These are phyloP conservation scores for Cryptosula pallasiana DNA, from an alignment of 2,888 invertebrate species.

Conservation along the genomic window DNA sequence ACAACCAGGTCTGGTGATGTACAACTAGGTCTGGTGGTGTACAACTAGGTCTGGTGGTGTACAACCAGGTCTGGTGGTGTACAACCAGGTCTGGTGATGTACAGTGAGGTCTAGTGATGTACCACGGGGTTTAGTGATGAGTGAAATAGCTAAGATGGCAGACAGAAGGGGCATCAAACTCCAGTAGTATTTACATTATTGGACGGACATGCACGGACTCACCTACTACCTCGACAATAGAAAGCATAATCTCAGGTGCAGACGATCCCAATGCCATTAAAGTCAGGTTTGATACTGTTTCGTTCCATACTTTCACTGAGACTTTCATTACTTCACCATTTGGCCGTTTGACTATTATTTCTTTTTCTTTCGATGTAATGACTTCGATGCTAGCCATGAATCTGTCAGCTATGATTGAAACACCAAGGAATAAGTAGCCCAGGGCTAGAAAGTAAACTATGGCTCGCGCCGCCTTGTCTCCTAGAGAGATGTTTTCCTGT, in stretches of 20 bases:
- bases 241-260: conserved; percentile 89
- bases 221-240: conserved; percentile 78
- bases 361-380: conserved; percentile 90
- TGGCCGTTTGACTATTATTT: conserved; percentile 78
- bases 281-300: conserved; percentile 92
- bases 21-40: too few species aligned
- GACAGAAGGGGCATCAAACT: too few species aligned
- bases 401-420: conserved; percentile 91
- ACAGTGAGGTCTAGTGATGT: too few species aligned
- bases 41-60: too few species aligned
- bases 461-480: conserved; percentile 75
- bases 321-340: conserved; percentile 79
- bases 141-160: too few species aligned
- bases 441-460: conserved; percentile 77
- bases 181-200: too few species aligned
- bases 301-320: conserved; percentile 86
- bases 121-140: too few species aligned
- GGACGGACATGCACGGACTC: too few species aligned
- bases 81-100: too few species aligned
- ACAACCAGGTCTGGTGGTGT: too few species aligned
- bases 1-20: too few species aligned
- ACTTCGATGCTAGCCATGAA: conserved; percentile 98
- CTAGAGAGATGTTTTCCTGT: conserved; percentile 54
- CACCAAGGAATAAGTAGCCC: conserved; percentile 89
- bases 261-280: conserved; percentile 95